A percentile compares a stretch with the other conserved stretches of the same genome.
These are phyloP conservation scores for Poicephalus meyeri DNA, from an alignment of 2,113 vertebrate genomes.

Conservation along the genomic window DNA sequence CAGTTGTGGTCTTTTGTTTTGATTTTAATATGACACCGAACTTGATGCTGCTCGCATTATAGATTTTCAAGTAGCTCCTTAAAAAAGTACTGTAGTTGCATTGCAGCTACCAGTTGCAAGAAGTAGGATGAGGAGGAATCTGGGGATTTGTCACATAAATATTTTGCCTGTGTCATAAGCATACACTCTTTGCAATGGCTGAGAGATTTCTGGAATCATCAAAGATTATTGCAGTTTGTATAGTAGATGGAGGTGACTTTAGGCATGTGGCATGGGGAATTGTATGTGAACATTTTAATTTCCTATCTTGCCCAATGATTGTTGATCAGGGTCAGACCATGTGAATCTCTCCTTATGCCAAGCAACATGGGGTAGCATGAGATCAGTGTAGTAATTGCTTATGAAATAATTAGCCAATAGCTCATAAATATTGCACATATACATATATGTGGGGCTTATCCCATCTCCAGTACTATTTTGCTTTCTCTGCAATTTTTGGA, in stretches of 20 bases:
- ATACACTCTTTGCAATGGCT: not conserved
- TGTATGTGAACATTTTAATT: not conserved
- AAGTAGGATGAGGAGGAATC: not conserved
- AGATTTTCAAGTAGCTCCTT: not conserved
- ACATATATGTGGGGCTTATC: not conserved
- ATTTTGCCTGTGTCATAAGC: not conserved
- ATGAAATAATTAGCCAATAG: not conserved
- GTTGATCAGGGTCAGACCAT: not conserved
- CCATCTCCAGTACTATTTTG: not conserved
- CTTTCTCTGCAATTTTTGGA: not conserved
- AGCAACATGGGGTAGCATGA: not conserved
- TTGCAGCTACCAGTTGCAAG: not conserved
- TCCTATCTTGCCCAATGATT: not conserved
- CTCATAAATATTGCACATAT: no score
- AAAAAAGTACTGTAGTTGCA: not conserved
- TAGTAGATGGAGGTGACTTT: not conserved
- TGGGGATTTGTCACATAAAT: not conserved
- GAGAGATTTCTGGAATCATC: not conserved
- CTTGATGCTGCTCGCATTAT: not conserved
- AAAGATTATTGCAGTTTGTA: not conserved
- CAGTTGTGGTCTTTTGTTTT: not conserved
- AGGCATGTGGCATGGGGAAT: not conserved
- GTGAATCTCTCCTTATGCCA: not conserved
- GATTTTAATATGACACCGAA: not conserved
- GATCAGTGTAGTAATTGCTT: not conserved